Conservation (phyloP, 2,888 invertebrate species). For the Dysmachus trigonus region DNA sequence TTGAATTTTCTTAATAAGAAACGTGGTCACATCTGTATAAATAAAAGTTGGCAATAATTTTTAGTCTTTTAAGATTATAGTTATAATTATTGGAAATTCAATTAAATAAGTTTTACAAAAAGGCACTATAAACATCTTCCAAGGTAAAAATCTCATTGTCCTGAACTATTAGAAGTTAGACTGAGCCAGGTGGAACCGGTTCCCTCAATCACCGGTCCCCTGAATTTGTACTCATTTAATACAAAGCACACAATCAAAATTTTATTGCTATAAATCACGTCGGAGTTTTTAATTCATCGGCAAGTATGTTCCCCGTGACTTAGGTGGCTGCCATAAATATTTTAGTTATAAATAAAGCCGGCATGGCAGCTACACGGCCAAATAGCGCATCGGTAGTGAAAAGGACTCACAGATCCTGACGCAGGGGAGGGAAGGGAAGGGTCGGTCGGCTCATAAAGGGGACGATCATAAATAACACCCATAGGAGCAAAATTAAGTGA, state of each 20-base stretch:
- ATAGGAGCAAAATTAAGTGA: conserved; percentile 60
- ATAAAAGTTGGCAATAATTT: no score
- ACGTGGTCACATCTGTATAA: no score
- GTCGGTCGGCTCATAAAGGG: not conserved
- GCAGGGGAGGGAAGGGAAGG: not conserved
- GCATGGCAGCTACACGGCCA: conserved; percentile 19
- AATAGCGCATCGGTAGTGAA: not conserved
- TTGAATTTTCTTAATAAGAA: no score
- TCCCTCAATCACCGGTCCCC: not conserved
- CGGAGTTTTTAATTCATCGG: conserved; percentile 37
- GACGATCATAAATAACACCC: conserved; percentile 40
- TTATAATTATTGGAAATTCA: no score
- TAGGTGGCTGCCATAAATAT: conserved; percentile 38
- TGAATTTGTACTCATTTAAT: conserved; percentile 39
- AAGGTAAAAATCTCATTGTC: no score
- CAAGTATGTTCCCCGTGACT: conserved; percentile 30
- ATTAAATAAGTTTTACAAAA: no score
- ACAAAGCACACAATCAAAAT: conserved; percentile 34
- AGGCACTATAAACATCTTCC: no score
- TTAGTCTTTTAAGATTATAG: no score
- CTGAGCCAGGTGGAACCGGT: not conserved
- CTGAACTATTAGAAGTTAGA: no score
- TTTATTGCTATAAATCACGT: conserved; percentile 39
- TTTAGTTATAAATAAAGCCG: conserved; percentile 30
- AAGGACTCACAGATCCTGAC: conserved; percentile 4